Conservation (phyloP, 2,797 vertebrate species). For the Argyrosomus regius region DNA sequence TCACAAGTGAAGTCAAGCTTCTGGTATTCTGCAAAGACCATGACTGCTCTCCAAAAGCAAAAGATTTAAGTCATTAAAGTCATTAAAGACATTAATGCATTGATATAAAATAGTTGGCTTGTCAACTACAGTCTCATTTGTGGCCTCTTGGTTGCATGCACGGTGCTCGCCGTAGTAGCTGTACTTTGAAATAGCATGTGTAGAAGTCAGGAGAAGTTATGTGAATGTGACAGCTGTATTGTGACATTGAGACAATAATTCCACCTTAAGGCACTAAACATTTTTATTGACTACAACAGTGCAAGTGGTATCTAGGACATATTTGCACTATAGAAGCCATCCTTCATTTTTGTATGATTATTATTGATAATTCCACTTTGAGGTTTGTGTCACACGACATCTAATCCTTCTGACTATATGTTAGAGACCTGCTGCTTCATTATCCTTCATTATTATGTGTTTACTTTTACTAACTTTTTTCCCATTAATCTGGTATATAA, state of each 20-base stretch:
- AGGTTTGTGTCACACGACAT: not conserved
- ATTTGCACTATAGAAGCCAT: too few species aligned
- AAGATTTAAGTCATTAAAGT: too few species aligned
- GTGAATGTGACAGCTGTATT: not conserved
- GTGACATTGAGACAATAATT: not conserved
- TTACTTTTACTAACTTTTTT: not conserved
- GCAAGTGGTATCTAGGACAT: too few species aligned
- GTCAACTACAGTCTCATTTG: not conserved
- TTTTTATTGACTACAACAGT: not conserved
- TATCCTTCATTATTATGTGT: not conserved
- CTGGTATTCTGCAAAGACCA: too few species aligned
- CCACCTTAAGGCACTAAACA: not conserved
- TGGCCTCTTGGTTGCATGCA: not conserved
- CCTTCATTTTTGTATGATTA: not conserved
- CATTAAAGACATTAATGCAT: too few species aligned
- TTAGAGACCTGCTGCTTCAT: not conserved
- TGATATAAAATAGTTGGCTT: not conserved
- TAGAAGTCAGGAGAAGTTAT: not conserved
- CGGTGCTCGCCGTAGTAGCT: too few species aligned
- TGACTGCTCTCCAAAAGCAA: too few species aligned
- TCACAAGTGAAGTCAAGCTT: not conserved
- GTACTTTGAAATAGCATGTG: not conserved
- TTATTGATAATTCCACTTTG: not conserved
- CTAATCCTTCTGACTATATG: not conserved
- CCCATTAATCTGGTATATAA: not conserved